phyloP scores from a whole-genome alignment of 2,113 vertebrate species.

The Prochilodus magdalenae region DNA sequence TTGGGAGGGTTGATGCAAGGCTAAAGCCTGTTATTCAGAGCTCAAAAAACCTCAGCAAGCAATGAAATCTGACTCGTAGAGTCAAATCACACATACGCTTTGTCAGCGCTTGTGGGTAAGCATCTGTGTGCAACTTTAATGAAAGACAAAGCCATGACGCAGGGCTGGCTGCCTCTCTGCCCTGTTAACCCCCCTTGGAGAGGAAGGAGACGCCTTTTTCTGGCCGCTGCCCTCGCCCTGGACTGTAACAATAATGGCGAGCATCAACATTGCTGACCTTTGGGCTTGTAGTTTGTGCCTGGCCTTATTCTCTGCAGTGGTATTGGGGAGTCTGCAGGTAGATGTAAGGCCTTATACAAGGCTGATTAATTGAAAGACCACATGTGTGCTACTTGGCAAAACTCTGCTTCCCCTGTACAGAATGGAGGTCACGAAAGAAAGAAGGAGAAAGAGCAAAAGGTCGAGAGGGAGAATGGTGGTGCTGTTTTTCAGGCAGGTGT shows the following conservation, averaged over 20 bases:
- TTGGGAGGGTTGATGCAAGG: neutral
- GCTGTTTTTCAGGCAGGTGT: constrained; percentile 9
- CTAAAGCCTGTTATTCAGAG: constrained; percentile 14
- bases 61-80: neutral
- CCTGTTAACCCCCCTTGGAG: neutral
- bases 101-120: neutral
- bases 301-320: neutral
- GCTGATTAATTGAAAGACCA: neutral
- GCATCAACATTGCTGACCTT: neutral
- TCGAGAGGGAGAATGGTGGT: neutral
- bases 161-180: neutral
- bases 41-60: neutral
- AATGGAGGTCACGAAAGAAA: neutral
- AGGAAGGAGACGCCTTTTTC: constrained; percentile 42
- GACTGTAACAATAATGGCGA: neutral
- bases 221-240: neutral
- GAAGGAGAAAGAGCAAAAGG: neutral
- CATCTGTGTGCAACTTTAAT: neutral
- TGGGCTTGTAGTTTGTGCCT: neutral
- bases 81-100: neutral
- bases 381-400: neutral
- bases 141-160: constrained; percentile 26
- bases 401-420: neutral
- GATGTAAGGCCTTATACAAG: neutral
- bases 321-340: neutral